Base-by-base conservation (phyloP, 2,113 vertebrate species). In the Ploceus nigricollis region DNA sequence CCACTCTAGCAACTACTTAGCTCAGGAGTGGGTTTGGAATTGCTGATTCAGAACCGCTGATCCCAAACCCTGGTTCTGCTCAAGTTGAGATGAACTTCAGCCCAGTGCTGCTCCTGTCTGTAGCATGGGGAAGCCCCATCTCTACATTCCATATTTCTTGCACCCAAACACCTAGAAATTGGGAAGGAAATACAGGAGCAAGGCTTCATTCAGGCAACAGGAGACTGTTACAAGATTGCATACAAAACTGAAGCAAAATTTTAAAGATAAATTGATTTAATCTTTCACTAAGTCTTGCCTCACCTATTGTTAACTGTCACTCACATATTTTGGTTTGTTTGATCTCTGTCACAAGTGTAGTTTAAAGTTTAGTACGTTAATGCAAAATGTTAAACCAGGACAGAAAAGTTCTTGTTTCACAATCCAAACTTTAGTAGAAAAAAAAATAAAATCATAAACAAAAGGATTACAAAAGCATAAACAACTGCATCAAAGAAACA, bases 351-450 rank as follows among this genome's bases (percentile, higher is more conserved):
- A 33, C 54, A 24, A 28, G 11, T 6, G 15, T n/a, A 66, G 63
- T 65, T 82, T 87, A 48, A 90, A 77, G 51, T 44, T 94, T 85
- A 89, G 82, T 69, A 64, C 0, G 18, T 85, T 50, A 91, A 89
- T 86, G 33, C 24, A 47, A 51, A 45, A 57, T 13, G 80, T 71
- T 85, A 96, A 78, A 88, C 12, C 50, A 37, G 40, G 76, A 47
- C n/a, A 69, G 15, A 58, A 68, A 70, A 42, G 11, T 71, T 68
- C 51, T 69, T 33, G 8, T 33, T 77, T 71, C 27, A 58, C 63
- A 91, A 61, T 25, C 20, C 56, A 75, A 83, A 80, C 42, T 70
- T 54, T 78, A 68, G 66, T 16, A 75, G 12, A 4, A 22, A 47
- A 76, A 35, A 33, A 70, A 50, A 10, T 8, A 37, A 85, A 28